Conservation (phyloP, 2,888 invertebrate species). For the Laspeyria flexula region DNA sequence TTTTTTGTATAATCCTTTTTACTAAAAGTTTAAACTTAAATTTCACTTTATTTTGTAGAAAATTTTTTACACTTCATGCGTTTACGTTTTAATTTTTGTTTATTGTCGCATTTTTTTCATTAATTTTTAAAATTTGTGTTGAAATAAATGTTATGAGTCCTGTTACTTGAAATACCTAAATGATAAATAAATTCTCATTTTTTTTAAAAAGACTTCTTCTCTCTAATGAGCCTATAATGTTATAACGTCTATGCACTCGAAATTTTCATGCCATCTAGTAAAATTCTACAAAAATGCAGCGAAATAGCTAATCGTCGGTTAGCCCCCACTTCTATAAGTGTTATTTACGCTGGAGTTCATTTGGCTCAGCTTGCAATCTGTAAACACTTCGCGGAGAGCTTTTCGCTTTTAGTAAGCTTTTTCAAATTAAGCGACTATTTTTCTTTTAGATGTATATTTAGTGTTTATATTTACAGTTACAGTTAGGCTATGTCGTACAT, state of each 20-base stretch:
- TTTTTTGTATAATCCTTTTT: not conserved
- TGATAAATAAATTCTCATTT: no score
- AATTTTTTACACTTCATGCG: no score
- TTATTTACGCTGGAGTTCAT: constrained; percentile 23
- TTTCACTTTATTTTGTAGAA: not conserved
- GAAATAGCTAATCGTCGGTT: constrained; percentile 33
- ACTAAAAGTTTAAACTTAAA: not conserved
- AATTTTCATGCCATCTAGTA: not conserved
- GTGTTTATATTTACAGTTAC: no score
- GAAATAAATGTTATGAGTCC: no score
- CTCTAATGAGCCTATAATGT: no score
- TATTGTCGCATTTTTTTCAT: not conserved
- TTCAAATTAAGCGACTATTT: not conserved
- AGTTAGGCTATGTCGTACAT: no score
- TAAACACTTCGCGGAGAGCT: not conserved
- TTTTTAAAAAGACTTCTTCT: no score
- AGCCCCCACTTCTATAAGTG: constrained; percentile 27
- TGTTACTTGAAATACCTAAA: no score
- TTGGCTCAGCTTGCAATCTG: not conserved
- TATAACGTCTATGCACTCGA: no score
- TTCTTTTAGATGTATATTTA: no score
- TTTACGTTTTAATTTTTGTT: not conserved
- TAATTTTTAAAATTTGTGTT: no score
- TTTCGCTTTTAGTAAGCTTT: not conserved
- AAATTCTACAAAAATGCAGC: constrained; percentile 1